Base-by-base conservation (phyloP, 1,140 invertebrate genomes). In the Neotoxoptera formosana region DNA sequence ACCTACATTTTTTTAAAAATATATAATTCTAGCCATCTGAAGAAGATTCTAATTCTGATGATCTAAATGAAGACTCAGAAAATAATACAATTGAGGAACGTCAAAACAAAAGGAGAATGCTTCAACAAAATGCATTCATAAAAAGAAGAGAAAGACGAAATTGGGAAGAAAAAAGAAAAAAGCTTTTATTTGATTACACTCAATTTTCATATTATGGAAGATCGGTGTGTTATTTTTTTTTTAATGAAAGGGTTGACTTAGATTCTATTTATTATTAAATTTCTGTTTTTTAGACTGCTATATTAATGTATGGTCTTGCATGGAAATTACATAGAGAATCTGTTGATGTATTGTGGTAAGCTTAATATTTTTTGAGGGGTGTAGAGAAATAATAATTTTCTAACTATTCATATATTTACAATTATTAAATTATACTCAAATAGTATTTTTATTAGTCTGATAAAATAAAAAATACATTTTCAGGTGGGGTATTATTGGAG, bases 241-340 rank as follows among this genome's bases (percentile, higher is more conserved):
- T 34, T 11, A 60, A 17, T n/a, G 4, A 60, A 45, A 25, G 17
- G 7, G 41, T 23, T 36, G 20, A 36, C n/a, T 17, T 34, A n/a
- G 30, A 67, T 67, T 67, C 98, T 98, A 95, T 97, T 99, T 94
- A 99, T 99, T 95, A 41, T 45, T 30, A 0, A 93, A 86, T 88
- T 91, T 93, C 94, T 76, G 91, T 84, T 21, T 95, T 95, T 30
- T 94, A 97, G 96, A 97, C 96, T 94, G 97, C 97, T 21, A 95
- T 97, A 91, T 94, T 97, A 20, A 96, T 98, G 94, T 98, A 98
- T 95, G 98, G 99, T 95, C 95, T 99, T 94, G 97, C 98, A 6
- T 99, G 98, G 97, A 97, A 97, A 94, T 96, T 98, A 94, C 98
- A 98, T 7, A 98, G 98, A 94, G 98, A 98, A 94, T 97, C 96